A percentile compares a stretch with the other conserved stretches of the same genome.
Evolutionary conservation across 92 coral and sea anemone genomes (phyloP).

Genomic region (Isaurus tuberculatus): DNA sequence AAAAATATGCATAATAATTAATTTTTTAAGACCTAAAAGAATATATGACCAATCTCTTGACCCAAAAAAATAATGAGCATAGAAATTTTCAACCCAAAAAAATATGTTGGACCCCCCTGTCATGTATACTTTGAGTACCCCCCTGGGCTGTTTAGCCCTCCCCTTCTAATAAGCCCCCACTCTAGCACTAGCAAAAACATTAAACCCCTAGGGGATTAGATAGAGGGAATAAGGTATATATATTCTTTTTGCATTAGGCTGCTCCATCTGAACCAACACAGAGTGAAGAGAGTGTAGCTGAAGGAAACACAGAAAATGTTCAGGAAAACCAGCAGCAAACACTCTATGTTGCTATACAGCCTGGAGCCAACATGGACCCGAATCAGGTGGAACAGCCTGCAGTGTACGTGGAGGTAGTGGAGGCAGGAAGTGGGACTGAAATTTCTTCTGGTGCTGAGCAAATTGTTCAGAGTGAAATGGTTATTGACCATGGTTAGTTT

Average conservation of each 20-base stretch:
- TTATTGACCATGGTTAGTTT: conserved; percentile 86
- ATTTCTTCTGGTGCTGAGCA: conserved; percentile 81
- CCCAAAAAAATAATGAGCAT: too few relatives aligned
- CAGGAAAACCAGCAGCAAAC: conserved; percentile 78
- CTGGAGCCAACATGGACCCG: conserved; percentile 82
- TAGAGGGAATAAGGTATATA: too few relatives aligned
- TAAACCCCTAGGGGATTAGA: too few relatives aligned
- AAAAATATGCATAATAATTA: too few relatives aligned
- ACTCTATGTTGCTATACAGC: conserved; percentile 96
- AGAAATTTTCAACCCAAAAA: too few relatives aligned
- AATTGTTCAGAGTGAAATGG: conserved; percentile 89
- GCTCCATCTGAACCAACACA: conserved; percentile 7
- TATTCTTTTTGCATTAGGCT: background rate
- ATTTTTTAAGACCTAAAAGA: too few relatives aligned
- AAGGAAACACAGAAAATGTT: background rate
- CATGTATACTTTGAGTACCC: too few relatives aligned
- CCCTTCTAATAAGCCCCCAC: too few relatives aligned
- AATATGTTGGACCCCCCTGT: too few relatives aligned
- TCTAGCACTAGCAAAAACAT: too few relatives aligned
- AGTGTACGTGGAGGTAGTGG: conserved; percentile 97
- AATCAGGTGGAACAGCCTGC: conserved; percentile 96
- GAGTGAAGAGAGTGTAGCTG: background rate
- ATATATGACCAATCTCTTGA: too few relatives aligned
- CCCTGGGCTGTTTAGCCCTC: too few relatives aligned
- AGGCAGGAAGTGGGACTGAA: conserved; percentile 94